Evolutionary conservation across 2,797 vertebrate species (phyloP), one percentile per base, ranked within the genome.

Genomic region (Clarias fuscus): DNA sequence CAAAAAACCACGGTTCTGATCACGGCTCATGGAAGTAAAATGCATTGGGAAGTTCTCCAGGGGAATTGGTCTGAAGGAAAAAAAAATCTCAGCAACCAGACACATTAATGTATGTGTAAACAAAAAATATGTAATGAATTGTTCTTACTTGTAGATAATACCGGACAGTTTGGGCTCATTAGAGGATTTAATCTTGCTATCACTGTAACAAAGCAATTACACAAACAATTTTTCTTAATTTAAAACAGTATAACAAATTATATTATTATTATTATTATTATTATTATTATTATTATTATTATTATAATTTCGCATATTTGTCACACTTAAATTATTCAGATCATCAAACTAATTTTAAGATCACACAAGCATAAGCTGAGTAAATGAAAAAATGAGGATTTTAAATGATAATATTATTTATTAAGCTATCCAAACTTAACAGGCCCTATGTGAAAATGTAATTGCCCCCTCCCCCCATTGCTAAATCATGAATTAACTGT

Each of bases 1-100:
- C 0, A 91, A 94, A 89, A 97, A 97, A 20, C 95, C 96, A 80
- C 85, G 90, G 80, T 94, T 93, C 1, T 95, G 92, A 64, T 97
- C 95, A 48, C 76, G 85, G 79, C 94, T 91, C 5, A 96, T 88
- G 7, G 85, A 58, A 11, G 15, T 0, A 89, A 95, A 93, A 15
- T 96, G 93, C 7, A 89, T 81, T 1, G 93, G 90, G 83, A 98
- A 97, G 61, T 81, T 90, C 8, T 86, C 77, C 0, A 83, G 84
- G 2, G 88, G 40, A 90, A 95, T 86, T 30, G 27, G 24, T 68
- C 86, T 87, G 58, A 40, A 40, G 64, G 65, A 7, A 30, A 73
- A 84, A 84, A 40, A 67, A 84, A 72, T 33, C 33, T 33, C 10
- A 71, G 4, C 30, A 85, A 40, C 11, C 7, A 22, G 20, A 61